These are phyloP conservation scores for Uromys caudimaculatus DNA, from an alignment of 2,797 vertebrate genomes.

Conservation along the genomic window DNA sequence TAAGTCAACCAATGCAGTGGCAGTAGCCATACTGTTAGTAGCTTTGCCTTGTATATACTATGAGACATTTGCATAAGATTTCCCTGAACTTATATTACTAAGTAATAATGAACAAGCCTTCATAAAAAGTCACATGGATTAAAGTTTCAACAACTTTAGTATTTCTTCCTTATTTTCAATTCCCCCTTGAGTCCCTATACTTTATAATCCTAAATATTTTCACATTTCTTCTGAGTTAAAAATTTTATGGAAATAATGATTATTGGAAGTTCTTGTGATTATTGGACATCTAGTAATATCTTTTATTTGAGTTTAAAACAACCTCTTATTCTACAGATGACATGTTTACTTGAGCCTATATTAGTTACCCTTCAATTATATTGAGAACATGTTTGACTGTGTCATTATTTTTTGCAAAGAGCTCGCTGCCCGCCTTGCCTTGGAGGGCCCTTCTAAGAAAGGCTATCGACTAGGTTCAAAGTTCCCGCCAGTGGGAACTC, in stretches of 20 bases:
- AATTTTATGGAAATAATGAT: background rate
- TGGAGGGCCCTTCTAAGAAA: too few species aligned
- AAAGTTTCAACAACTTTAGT: background rate
- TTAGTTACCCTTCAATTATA: background rate
- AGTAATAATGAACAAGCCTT: background rate
- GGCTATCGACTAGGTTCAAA: too few species aligned
- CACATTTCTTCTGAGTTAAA: conserved; percentile 15
- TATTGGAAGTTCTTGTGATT: background rate
- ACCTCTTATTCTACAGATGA: background rate
- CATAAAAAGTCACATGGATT: background rate
- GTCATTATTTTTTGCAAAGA: background rate
- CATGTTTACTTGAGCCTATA: background rate
- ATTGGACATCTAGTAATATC: background rate
- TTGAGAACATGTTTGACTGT: background rate
- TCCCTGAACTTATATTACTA: background rate
- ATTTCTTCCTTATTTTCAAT: background rate
- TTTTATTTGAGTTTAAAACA: background rate
- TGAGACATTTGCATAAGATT: background rate
- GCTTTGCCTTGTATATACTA: background rate
- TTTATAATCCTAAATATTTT: background rate
- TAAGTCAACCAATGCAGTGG: background rate
- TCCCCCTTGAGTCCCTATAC: background rate
- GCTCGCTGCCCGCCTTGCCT: too few species aligned
- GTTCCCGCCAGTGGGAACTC: too few species aligned
- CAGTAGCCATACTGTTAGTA: background rate